A percentile compares a stretch with the other conserved stretches of the same genome.
These are phyloP conservation scores for Drosophila arawakana DNA, from an alignment of 1,140 invertebrate species.

Conservation along the genomic window DNA sequence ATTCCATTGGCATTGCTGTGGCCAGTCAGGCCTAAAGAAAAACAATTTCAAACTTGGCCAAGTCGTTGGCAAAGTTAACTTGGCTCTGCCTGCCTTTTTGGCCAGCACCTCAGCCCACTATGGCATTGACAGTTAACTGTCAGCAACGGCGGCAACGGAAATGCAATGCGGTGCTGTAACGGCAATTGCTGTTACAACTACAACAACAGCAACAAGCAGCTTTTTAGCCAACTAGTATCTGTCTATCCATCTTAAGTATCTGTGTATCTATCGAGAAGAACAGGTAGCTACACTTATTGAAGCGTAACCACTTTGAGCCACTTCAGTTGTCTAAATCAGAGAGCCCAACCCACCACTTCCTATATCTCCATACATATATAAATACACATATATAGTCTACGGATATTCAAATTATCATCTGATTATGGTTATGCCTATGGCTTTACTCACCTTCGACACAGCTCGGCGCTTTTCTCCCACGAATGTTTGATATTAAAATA, in stretches of 20 bases:
- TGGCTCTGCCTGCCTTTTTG: conserved; percentile 45
- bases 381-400: conserved; percentile 11
- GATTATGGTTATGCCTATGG: conserved; percentile 67
- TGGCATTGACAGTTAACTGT: conserved; percentile 81
- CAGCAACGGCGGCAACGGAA: conserved; percentile 60
- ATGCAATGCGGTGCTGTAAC: conserved; percentile 79
- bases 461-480: conserved; percentile 96
- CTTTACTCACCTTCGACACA: conserved; percentile 94
- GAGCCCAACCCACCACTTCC: conserved; percentile 54
- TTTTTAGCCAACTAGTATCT: conserved; percentile 4
- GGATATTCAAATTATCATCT: conserved; percentile 66
- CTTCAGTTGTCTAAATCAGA: conserved; percentile 33
- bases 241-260: conserved; percentile 31
- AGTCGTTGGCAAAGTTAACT: conserved; percentile 34
- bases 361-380: conserved; percentile 4
- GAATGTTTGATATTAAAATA: conserved; percentile 98
- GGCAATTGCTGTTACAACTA: conserved; percentile 56
- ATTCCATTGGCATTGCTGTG: conserved; percentile 35
- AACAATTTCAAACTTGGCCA: conserved; percentile 71
- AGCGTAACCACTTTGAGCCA: conserved; percentile 50
- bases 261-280: conserved; percentile 55
- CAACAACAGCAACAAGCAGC: conserved; percentile 39
- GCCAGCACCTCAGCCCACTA: conserved; percentile 55
- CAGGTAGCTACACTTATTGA: conserved; percentile 65
- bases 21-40: conserved; percentile 58